Base-by-base conservation (phyloP, 2,888 invertebrate species). In the Thereva nobilitata region DNA sequence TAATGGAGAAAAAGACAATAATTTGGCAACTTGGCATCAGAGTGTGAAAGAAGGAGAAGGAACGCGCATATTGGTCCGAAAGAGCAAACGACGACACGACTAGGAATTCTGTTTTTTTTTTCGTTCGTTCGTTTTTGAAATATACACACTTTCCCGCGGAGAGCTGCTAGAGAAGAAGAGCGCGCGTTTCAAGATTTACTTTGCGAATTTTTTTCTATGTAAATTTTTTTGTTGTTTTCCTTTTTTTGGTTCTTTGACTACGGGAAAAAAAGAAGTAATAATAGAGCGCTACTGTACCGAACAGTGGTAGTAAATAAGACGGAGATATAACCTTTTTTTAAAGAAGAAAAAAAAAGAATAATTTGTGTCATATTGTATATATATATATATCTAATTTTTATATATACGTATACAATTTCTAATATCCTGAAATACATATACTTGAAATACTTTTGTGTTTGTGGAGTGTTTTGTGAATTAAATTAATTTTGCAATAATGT, bases 401-500 rank as follows among this genome's bases (percentile, higher is more conserved):
- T 61, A 61, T 23, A 23, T 23, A 23, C 23, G 23, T 23, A 23
- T 23, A 23, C 23, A 23, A 23, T 23, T 23, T 23, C 23, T 23
- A 23, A 23, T 23, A 23, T 23, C 61, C 23, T 41, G 23, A 38
- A 50, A 41, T 23, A 59, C 37, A 50, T 61, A 41, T 50, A 50
- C 47, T 47, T 47, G 44, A 63, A 47, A 53, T 52, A 65, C 63
- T 66, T 66, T 70, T 57, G 70, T 68, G 67, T 68, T 68, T 67
- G 70, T 70, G 68, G 49, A 64, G 67, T 66, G 67, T 69, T 69
- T 59, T 69, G 12, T 37, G 9, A 47, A 38, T 53, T 53, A 53
- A 53, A 42, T 72, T 73, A 67, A 66, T 55, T 49, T 64, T 59
- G 65, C 44, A 70, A 75, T 74, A 71, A 86, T 87, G 87, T 86